Conservation (phyloP, 2,888 invertebrate genomes). For the Volucella zonaria region DNA sequence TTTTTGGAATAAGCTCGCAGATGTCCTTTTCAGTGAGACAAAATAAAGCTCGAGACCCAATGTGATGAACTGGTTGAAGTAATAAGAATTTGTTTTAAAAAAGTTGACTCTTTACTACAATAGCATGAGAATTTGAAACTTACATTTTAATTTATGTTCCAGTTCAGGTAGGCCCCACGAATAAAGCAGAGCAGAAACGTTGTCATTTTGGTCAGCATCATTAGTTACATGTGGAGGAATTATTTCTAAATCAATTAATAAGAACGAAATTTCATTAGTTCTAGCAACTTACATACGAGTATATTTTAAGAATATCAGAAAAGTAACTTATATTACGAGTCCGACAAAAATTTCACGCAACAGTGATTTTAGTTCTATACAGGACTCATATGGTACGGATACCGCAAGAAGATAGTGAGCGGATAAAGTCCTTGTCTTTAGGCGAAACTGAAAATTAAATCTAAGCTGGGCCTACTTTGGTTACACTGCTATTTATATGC, state of each 20-base stretch:
- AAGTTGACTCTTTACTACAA: not conserved
- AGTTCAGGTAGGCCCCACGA: conserved; percentile 60
- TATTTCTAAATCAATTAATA: conserved; percentile 12
- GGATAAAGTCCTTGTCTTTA: too few relatives aligned
- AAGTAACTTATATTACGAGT: too few relatives aligned
- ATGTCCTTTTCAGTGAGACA: conserved; percentile 66
- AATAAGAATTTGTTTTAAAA: not conserved
- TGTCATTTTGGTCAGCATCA: conserved; percentile 11
- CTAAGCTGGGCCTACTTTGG: too few relatives aligned
- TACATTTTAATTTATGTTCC: conserved; percentile 51
- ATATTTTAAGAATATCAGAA: not conserved
- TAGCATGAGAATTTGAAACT: not conserved
- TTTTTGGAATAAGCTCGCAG: conserved; percentile 62
- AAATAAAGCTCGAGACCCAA: conserved; percentile 46
- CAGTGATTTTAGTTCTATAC: too few relatives aligned
- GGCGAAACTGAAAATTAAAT: too few relatives aligned
- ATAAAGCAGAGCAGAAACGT: conserved; percentile 36
- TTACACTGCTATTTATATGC: too few relatives aligned
- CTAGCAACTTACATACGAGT: not conserved
- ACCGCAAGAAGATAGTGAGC: too few relatives aligned
- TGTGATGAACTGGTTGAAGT: conserved; percentile 41
- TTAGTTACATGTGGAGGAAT: not conserved
- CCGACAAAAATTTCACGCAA: too few relatives aligned
- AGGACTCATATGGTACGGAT: too few relatives aligned
- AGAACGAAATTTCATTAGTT: not conserved